A percentile compares a stretch with the other conserved stretches of the same genome.
Evolutionary conservation across 2,888 invertebrate species (phyloP).

Genomic region (Adineta ricciae): DNA sequence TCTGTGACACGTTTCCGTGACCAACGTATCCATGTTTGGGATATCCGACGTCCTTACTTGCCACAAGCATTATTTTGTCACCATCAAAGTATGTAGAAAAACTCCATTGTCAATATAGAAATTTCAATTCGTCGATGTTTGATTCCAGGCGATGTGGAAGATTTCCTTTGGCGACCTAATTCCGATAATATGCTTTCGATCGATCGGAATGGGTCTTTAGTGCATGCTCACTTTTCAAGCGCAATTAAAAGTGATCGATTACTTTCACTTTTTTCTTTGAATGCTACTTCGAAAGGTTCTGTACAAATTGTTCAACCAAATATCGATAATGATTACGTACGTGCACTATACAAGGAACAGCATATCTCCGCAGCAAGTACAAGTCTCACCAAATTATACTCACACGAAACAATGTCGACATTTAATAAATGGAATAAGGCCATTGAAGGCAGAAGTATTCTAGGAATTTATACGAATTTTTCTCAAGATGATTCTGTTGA

Average conservation of each 20-base stretch:
- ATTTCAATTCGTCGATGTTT: background rate
- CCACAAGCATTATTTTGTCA: conserved; percentile 19
- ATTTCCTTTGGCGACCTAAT: background rate
- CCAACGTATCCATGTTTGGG: background rate
- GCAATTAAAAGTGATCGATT: background rate
- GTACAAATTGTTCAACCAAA: background rate
- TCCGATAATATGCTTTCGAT: background rate
- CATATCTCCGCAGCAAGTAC: background rate
- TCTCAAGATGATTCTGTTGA: background rate
- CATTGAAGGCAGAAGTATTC: background rate
- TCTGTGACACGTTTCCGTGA: background rate
- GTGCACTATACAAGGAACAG: background rate
- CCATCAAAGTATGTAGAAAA: background rate
- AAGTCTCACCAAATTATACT: background rate
- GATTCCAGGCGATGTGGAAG: background rate
- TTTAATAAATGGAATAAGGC: background rate
- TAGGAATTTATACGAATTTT: background rate
- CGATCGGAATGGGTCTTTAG: background rate
- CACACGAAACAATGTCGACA: background rate
- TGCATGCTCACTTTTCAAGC: background rate
- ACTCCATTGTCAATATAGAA: background rate
- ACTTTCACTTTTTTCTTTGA: background rate
- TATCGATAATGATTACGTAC: background rate
- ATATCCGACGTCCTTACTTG: background rate
- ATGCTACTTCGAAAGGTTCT: background rate